phyloP scores from a whole-genome alignment of 2,113 vertebrate genomes.

The Boleophthalmus pectinirostris region DNA sequence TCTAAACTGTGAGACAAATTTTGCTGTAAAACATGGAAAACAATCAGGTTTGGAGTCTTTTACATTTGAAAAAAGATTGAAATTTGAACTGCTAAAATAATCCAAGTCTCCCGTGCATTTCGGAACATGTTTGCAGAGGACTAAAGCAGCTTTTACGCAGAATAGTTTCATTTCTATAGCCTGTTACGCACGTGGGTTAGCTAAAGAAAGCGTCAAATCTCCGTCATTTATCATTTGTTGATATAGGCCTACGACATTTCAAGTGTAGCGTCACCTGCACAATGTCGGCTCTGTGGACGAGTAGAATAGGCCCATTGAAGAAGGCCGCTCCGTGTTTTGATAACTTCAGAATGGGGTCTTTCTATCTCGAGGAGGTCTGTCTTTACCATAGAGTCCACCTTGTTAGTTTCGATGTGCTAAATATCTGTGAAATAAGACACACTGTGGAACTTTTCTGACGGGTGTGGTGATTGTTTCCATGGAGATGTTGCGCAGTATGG shows the following conservation, averaged over 20 bases:
- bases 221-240: neutral
- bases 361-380: neutral
- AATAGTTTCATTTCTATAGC: neutral
- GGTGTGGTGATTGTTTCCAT: too few species aligned
- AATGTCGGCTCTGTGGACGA: neutral
- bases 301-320: constrained; percentile 8
- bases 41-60: too few species aligned
- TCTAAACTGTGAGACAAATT: too few species aligned
- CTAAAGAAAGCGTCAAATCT: neutral
- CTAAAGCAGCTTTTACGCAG: neutral
- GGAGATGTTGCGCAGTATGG: too few species aligned
- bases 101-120: neutral
- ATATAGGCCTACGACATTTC: neutral
- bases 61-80: too few species aligned
- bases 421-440: too few species aligned
- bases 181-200: neutral
- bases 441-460: too few species aligned
- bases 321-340: neutral
- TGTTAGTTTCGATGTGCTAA: too few species aligned
- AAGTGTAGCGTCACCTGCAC: neutral
- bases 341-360: neutral
- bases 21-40: too few species aligned
- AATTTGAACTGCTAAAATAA: neutral
- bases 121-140: neutral
- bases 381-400: neutral